Base-by-base conservation (phyloP, 2,797 vertebrate genomes). In the Avahi laniger region DNA sequence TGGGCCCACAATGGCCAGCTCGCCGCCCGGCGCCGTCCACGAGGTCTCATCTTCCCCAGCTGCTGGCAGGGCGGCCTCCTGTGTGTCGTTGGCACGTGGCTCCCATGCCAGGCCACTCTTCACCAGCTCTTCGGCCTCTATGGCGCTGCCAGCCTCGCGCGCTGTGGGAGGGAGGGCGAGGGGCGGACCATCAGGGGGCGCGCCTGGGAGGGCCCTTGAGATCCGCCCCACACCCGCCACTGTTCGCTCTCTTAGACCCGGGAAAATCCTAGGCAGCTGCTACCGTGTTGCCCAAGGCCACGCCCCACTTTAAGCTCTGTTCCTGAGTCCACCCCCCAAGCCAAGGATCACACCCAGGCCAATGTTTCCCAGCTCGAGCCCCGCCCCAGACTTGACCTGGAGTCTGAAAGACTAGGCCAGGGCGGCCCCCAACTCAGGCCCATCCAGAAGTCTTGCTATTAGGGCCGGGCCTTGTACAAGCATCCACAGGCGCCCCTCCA, bases 1-100 rank as follows among this genome's bases (percentile, higher is more conserved):
- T 0, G 89, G 78, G 61, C 59, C 30, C 65, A 28, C 79, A 6
- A 65, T 9, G 3, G 94, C 65, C 63, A 65, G 93, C 38, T 95
- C 79, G 73, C n/a, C 70, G 35, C 65, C 61, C 4, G 50, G 54
- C 54, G 38, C 87, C 5, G 59, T 73, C 96, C 95, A 91, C 43
- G 63, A n/a, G 9, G 63, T 59, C 75, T 83, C 87, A 4, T 70
- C 69, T 9, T 63, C 86, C n/a, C 26, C 96, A 1, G 72, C 50
- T 2, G 46, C 67, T 0, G 50, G 89, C 24, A 7, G 70, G 88
- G 73, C 18, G 2, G 89, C 76, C 90, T 93, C 92, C 24, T 91
- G 65, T 70, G 97, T 97, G 89, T 59, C 15, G n/a, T 97, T 97
- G 79, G 82, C 95, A 63, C 38, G 93, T 12, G 86, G 61, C 61